Evolutionary conservation across 2,113 vertebrate species (phyloP).

Genomic region (Coracopsis vasa): DNA sequence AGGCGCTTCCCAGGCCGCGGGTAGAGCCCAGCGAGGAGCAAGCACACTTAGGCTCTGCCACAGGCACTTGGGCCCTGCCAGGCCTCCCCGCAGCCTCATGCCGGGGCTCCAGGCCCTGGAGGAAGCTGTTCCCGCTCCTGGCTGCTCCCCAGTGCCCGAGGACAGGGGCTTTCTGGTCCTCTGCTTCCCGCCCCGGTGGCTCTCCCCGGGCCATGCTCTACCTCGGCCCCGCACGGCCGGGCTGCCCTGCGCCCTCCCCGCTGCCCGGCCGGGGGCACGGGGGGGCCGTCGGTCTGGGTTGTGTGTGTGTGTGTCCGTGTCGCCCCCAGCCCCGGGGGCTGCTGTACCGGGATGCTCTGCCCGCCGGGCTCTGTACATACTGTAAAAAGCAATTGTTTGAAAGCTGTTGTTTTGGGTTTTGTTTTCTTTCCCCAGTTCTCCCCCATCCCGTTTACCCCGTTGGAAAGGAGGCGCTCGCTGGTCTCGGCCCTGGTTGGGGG

Average conservation of each 20-base stretch:
- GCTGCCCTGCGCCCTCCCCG: background rate
- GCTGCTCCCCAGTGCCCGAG: background rate
- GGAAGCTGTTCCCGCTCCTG: background rate
- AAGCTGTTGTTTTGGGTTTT: constrained; percentile 74
- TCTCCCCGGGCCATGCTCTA: background rate
- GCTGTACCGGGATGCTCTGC: constrained; percentile 62
- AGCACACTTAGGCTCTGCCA: constrained; percentile 17
- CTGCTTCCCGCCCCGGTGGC: background rate
- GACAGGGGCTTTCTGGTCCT: constrained; percentile 61
- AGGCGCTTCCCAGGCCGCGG: rapidly evolving
- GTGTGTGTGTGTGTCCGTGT: constrained; percentile 35
- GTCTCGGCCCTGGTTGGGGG: rapidly evolving
- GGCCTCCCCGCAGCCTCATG: rapidly evolving
- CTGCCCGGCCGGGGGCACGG: background rate
- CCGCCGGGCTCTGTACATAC: constrained; percentile 87
- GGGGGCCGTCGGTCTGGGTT: background rate
- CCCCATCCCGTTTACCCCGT: constrained; percentile 6
- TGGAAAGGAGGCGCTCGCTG: background rate
- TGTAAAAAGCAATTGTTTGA: constrained; percentile 96
- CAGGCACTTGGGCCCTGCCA: background rate
- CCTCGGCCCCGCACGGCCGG: background rate
- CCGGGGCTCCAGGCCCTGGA: background rate
- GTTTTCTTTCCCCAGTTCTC: constrained; percentile 54
- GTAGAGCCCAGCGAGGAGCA: background rate
- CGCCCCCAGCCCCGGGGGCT: constrained; percentile 36